Evolutionary conservation across 1,140 invertebrate species (phyloP).

Genomic region (Vanessa atalanta): DNA sequence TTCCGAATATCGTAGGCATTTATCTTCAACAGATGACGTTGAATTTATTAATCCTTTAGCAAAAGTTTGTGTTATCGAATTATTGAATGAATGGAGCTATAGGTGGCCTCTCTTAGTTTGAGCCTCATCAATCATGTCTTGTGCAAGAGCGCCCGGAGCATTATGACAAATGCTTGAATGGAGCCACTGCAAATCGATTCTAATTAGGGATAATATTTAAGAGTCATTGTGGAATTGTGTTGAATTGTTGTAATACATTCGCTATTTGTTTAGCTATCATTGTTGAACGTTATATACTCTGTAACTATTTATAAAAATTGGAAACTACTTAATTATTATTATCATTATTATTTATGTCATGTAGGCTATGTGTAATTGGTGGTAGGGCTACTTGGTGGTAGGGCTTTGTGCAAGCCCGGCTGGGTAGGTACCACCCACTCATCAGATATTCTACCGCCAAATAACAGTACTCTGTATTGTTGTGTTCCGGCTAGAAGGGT

Average conservation of each 20-base stretch:
- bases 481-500: too few relatives aligned
- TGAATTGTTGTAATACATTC: constrained; percentile 26
- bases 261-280: constrained; percentile 15
- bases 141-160: constrained; percentile 60
- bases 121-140: constrained; percentile 71
- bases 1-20: constrained; percentile 37
- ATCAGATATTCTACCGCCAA: too few relatives aligned
- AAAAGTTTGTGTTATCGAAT: constrained; percentile 54
- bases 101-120: constrained; percentile 41
- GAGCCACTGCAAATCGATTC: constrained; percentile 66
- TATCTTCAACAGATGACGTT: constrained; percentile 50
- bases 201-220: constrained; percentile 75
- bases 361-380: not conserved
- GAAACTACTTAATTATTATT: not conserved
- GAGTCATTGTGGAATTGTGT: constrained; percentile 58
- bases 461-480: too few relatives aligned
- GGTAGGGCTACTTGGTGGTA: too few relatives aligned
- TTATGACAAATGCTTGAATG: constrained; percentile 67
- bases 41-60: constrained; percentile 57
- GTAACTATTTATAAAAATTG: not conserved
- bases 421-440: too few relatives aligned
- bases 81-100: constrained; percentile 54
- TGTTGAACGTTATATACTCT: not conserved
- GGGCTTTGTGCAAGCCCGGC: too few relatives aligned
- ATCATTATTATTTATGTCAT: not conserved